Conservation (phyloP, 2,888 invertebrate genomes). For the Volucella inflata region DNA sequence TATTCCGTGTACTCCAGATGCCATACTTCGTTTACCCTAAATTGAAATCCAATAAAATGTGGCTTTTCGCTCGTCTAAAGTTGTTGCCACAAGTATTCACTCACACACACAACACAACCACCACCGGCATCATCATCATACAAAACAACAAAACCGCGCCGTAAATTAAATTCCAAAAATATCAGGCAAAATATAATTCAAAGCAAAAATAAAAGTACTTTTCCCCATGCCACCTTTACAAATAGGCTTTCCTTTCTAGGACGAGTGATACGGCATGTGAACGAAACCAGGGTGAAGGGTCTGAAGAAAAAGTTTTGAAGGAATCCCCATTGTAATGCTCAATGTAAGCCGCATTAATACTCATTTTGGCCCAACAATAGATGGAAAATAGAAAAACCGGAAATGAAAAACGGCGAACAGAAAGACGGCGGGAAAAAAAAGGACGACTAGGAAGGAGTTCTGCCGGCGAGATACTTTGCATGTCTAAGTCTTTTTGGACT, state of each 20-base stretch:
- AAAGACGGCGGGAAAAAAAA: not conserved
- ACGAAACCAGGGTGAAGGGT: not conserved
- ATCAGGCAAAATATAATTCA: constrained; percentile 53
- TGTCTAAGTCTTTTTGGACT: no score
- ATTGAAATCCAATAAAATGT: constrained; percentile 55
- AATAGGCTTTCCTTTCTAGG: not conserved
- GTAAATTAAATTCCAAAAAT: constrained; percentile 71
- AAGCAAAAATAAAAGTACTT: constrained; percentile 4
- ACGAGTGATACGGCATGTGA: not conserved
- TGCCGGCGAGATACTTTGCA: no score
- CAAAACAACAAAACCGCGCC: constrained; percentile 38
- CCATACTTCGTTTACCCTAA: not conserved
- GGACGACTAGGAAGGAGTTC: not conserved
- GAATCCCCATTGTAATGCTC: constrained; percentile 37
- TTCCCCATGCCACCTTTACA: not conserved
- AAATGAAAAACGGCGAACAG: not conserved
- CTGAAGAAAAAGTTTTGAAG: constrained; percentile 29
- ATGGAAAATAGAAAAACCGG: constrained; percentile 8
- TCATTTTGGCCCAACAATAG: constrained; percentile 43
- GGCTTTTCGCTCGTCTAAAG: constrained; percentile 23
- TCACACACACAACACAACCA: not conserved
- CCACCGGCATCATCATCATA: no score
- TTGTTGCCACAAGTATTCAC: not conserved
- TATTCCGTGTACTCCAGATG: not conserved
- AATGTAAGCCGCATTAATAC: constrained; percentile 55